Conservation (phyloP, 2,888 invertebrate genomes). For the Rhaphigaster nebulosa region DNA sequence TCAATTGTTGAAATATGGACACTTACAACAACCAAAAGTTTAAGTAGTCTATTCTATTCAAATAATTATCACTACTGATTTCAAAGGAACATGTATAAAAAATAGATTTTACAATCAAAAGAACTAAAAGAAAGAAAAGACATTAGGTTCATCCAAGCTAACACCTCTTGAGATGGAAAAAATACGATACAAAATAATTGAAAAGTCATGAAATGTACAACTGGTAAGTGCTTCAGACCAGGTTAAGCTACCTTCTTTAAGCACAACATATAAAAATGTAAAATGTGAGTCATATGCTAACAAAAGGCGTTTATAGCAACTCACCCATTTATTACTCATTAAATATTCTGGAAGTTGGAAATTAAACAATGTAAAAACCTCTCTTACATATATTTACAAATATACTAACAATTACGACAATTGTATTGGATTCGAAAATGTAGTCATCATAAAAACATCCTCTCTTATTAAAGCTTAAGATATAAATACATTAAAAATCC, state of each 20-base stretch:
- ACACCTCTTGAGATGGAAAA: not conserved
- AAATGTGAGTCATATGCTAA: constrained; percentile 4
- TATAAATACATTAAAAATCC: constrained; percentile 22
- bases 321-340: not conserved
- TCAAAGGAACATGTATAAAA: constrained; percentile 41
- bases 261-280: constrained; percentile 49
- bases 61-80: constrained; percentile 29
- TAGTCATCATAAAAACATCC: not conserved
- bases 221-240: not conserved
- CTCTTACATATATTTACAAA: constrained; percentile 36
- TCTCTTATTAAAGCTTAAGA: not conserved
- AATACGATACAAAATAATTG: not conserved
- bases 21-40: not conserved
- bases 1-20: not conserved
- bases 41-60: constrained; percentile 10
- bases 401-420: constrained; percentile 32
- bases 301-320: not conserved
- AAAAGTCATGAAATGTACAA: constrained; percentile 14
- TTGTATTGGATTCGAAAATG: constrained; percentile 38
- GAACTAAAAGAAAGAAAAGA: not conserved
- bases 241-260: not conserved
- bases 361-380: constrained; percentile 37
- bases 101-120: constrained; percentile 21
- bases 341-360: constrained; percentile 23
- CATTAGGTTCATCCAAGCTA: not conserved